These are phyloP conservation scores for Sarcophaga bullata DNA, from an alignment of 1,140 invertebrate genomes.

Conservation along the genomic window DNA sequence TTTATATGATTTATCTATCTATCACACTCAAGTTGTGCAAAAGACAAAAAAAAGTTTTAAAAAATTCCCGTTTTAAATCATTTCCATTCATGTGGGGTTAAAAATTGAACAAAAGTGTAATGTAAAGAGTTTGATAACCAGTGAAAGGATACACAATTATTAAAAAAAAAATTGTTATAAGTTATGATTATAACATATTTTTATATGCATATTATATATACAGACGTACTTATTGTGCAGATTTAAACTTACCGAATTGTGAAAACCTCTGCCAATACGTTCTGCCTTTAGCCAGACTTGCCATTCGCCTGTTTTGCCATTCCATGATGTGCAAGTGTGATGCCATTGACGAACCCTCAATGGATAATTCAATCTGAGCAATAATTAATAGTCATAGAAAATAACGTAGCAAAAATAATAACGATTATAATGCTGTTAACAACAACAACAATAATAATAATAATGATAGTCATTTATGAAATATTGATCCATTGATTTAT, in stretches of 20 bases:
- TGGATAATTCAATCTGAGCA: slow-evolving; percentile 78
- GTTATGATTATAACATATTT: not conserved
- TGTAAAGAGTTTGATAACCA: not conserved
- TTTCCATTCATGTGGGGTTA: no score
- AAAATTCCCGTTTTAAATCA: no score
- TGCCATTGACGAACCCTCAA: slow-evolving; percentile 83
- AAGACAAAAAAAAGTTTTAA: no score
- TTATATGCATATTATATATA: not conserved
- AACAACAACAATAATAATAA: not conserved
- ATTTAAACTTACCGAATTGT: slow-evolving; percentile 77
- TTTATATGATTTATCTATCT: no score
- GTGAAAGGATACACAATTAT: slow-evolving; percentile 3
- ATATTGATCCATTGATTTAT: slow-evolving; percentile 19
- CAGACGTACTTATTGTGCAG: not conserved
- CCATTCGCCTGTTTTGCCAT: slow-evolving; percentile 86
- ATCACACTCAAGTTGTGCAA: no score
- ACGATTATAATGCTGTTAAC: not conserved
- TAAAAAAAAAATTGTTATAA: not conserved
- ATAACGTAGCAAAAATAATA: slow-evolving; percentile 18
- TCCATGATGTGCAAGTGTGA: slow-evolving; percentile 86
- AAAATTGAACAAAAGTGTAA: not conserved
- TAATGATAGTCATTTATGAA: slow-evolving; percentile 20
- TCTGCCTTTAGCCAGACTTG: slow-evolving; percentile 87
- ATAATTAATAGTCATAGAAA: slow-evolving; percentile 3
- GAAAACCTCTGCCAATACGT: slow-evolving; percentile 82